Conservation (phyloP, 2,113 vertebrate genomes). For the Tylochromis polylepis region DNA sequence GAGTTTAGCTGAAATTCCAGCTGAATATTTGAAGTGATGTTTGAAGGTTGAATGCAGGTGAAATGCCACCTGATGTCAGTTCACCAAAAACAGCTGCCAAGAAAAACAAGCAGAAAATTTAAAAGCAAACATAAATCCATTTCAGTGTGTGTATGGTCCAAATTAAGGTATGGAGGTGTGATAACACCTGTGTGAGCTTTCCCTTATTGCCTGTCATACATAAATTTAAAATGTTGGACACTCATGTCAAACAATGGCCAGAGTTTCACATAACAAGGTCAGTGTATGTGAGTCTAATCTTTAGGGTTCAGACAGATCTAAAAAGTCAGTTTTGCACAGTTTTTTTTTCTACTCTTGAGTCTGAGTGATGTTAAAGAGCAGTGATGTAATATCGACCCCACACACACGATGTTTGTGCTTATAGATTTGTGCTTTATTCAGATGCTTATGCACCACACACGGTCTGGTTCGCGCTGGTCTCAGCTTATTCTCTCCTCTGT, state of each 20-base stretch:
- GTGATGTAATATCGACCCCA: no score
- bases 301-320: background rate
- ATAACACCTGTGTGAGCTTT: background rate
- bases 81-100: background rate
- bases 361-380: background rate
- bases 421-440: no score
- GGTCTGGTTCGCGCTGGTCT: no score
- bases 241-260: accelerated
- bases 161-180: background rate
- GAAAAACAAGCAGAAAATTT: background rate
- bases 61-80: background rate
- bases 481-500: no score
- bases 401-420: no score
- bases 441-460: no score
- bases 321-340: accelerated
- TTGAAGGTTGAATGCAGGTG: background rate
- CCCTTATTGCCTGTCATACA: background rate
- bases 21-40: background rate
- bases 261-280: background rate
- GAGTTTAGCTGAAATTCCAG: background rate
- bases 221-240: background rate
- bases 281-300: background rate
- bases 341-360: background rate
- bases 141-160: background rate
- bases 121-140: background rate